A percentile compares a stretch with the other conserved stretches of the same genome.
Conservation (phyloP, 2,797 vertebrate species). For the Lemur catta region DNA sequence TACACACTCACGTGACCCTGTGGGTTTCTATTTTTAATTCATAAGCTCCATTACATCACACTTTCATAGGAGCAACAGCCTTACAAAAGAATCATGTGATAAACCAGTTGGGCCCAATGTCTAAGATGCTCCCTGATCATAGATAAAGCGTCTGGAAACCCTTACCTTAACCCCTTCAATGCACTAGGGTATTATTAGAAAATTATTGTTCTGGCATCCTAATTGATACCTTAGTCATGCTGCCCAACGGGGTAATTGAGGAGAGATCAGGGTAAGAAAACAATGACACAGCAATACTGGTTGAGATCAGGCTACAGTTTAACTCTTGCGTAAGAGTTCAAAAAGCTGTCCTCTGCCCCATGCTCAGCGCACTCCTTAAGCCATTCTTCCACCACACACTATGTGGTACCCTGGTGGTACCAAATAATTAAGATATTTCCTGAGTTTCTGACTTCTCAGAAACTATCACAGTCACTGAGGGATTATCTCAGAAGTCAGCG, state of each 20-base stretch:
- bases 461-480: neutral
- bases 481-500: neutral
- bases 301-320: neutral
- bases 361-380: neutral
- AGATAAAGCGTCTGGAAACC: neutral
- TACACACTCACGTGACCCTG: neutral
- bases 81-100: slow-evolving; percentile 43
- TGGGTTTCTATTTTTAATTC: slow-evolving; percentile 32
- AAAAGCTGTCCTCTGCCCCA: neutral
- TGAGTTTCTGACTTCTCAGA: slow-evolving; percentile 11
- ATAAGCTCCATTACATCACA: slow-evolving; percentile 16
- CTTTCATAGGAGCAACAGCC: slow-evolving; percentile 18
- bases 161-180: slow-evolving; percentile 36
- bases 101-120: neutral
- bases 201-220: slow-evolving; percentile 46
- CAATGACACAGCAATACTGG: neutral
- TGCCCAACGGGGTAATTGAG: neutral
- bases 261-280: slow-evolving; percentile 27
- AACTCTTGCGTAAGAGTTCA: neutral
- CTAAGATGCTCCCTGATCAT: neutral
- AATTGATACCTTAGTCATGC: neutral
- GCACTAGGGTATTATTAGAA: slow-evolving; percentile 50
- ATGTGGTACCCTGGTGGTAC: neutral
- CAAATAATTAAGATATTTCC: neutral
- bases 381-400: neutral